Evolutionary conservation across 2,113 vertebrate genomes (phyloP).

Genomic region (Loxodonta africana): DNA sequence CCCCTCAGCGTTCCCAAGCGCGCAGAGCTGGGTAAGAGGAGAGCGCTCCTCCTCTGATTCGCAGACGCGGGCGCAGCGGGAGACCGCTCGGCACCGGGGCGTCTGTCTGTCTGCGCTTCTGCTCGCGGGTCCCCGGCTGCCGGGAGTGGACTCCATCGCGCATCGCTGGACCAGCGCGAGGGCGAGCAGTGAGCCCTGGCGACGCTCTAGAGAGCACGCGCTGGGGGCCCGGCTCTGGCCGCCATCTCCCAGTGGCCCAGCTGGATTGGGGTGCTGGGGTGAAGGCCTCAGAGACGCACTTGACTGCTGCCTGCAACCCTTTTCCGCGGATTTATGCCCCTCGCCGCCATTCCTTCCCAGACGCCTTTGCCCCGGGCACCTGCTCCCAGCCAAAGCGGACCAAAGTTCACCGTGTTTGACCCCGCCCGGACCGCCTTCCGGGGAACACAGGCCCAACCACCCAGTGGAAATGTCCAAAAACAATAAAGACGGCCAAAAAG

Average conservation of each 20-base stretch:
- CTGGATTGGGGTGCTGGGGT: neutral
- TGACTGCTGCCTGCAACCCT: neutral
- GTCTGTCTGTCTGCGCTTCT: constrained; percentile 71
- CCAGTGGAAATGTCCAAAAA: neutral
- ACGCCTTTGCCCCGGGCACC: constrained; percentile 17
- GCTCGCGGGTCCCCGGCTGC: neutral
- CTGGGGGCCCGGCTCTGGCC: neutral
- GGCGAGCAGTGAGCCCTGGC: neutral
- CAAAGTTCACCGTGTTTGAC: neutral
- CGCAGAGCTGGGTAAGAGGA: neutral
- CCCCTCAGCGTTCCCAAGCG: fast-evolving
- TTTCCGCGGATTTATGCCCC: fast-evolving
- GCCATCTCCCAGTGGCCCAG: neutral
- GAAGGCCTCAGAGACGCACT: neutral
- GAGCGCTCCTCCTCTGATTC: constrained; percentile 48
- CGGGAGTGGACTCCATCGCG: constrained; percentile 24
- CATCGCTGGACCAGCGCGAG: neutral
- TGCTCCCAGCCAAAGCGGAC: neutral
- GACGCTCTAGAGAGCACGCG: neutral
- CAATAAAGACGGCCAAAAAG: neutral
- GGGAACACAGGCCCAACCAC: neutral
- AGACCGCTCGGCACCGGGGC: constrained; percentile 63
- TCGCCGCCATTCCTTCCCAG: fast-evolving
- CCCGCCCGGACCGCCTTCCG: neutral
- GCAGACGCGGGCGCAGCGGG: neutral